These are phyloP conservation scores for Notospermus geniculatus DNA, from an alignment of 1,140 invertebrate species.

Conservation along the genomic window DNA sequence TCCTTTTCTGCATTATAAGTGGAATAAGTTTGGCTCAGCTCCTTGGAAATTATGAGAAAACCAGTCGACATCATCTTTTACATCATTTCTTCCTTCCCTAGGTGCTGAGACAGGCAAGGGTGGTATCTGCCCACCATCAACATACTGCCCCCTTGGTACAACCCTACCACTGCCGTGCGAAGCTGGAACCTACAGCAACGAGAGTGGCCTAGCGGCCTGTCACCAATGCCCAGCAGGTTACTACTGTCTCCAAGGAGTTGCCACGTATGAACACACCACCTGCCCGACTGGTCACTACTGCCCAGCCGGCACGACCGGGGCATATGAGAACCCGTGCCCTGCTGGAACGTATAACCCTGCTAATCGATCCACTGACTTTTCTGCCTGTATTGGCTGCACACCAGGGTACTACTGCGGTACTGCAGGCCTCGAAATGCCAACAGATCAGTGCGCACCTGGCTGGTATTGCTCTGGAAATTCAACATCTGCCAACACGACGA, in stretches of 20 bases:
- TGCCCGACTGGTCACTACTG: conserved; percentile 48
- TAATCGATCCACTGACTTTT: conserved; percentile 24
- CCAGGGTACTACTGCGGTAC: conserved; percentile 39
- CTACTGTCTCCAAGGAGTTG: conserved; percentile 27
- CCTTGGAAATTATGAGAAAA: too few species aligned
- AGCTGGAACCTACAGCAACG: conserved; percentile 20
- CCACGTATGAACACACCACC: conserved; percentile 29
- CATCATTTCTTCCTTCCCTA: conserved; percentile 19
- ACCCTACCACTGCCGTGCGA: conserved; percentile 16
- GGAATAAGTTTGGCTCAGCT: too few species aligned
- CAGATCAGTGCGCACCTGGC: conserved; percentile 38
- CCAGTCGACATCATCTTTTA: too few species aligned
- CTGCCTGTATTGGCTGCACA: conserved; percentile 40
- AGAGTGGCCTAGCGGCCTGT: conserved; percentile 19
- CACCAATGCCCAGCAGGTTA: conserved; percentile 20
- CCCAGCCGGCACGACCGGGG: conserved; percentile 32
- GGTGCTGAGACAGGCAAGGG: conserved; percentile 42
- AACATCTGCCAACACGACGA: conserved; percentile 16
- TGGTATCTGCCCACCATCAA: conserved; percentile 20
- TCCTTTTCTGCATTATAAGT: too few species aligned
- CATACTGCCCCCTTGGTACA: conserved; percentile 22
- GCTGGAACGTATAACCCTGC: conserved; percentile 45
- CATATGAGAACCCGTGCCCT: conserved; percentile 42
- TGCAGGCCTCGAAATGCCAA: conserved; percentile 31
- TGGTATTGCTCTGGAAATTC: conserved; percentile 18